Percentiles rank a stretch among this genome's conserved stretches.
Conservation (phyloP, 1,140 invertebrate species). For the Chlorops oryzae region DNA sequence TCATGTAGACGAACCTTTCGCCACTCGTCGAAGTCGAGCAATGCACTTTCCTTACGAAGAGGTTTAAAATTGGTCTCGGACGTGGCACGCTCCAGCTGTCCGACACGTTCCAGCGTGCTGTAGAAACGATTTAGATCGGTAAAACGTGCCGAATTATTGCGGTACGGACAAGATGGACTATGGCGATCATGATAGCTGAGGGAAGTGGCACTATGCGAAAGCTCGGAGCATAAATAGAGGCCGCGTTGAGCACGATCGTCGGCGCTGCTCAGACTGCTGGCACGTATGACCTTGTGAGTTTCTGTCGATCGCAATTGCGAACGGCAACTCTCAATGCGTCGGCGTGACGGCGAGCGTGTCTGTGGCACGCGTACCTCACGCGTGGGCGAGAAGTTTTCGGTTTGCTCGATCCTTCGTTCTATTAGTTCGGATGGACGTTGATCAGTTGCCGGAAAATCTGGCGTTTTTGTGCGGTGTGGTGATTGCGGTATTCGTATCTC, state of each 20-base stretch:
- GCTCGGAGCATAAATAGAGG: slow-evolving; percentile 38
- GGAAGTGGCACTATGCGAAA: slow-evolving; percentile 43
- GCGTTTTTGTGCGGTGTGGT: slow-evolving; percentile 59
- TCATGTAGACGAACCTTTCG: slow-evolving; percentile 71
- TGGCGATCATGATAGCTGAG: slow-evolving; percentile 35
- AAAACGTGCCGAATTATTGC: slow-evolving; percentile 70
- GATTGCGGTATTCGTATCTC: slow-evolving; percentile 46
- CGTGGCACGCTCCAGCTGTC: slow-evolving; percentile 70
- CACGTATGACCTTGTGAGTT: slow-evolving; percentile 50
- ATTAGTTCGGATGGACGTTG: too few species aligned
- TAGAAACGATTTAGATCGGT: slow-evolving; percentile 82
- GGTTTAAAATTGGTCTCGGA: slow-evolving; percentile 64
- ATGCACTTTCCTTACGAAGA: slow-evolving; percentile 64
- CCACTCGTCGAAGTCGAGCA: slow-evolving; percentile 83
- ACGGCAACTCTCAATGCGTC: slow-evolving; percentile 53
- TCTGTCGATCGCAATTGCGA: slow-evolving; percentile 25
- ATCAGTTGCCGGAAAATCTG: not conserved
- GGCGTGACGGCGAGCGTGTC: slow-evolving; percentile 60
- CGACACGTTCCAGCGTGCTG: slow-evolving; percentile 75
- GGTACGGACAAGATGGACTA: slow-evolving; percentile 51
- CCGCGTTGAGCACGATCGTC: slow-evolving; percentile 40
- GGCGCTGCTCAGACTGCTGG: slow-evolving; percentile 58
- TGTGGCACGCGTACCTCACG: slow-evolving; percentile 8
- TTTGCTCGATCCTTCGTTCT: too few species aligned
- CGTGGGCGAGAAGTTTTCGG: slow-evolving; percentile 7